A percentile compares a stretch with the other conserved stretches of the same genome.
Conservation (phyloP, 2,888 invertebrate genomes). For the Tethea ocularis region DNA sequence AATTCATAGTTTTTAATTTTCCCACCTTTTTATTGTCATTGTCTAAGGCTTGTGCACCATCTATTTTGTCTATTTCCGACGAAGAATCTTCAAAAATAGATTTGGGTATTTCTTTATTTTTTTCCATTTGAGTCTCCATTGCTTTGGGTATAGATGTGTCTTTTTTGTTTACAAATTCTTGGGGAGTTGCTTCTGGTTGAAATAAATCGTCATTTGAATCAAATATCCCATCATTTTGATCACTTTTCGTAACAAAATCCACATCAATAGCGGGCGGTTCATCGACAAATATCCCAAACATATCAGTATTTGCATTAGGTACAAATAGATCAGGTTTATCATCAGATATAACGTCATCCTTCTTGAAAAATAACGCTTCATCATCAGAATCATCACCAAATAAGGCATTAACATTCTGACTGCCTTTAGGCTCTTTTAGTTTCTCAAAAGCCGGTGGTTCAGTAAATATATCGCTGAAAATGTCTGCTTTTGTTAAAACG, state of each 20-base stretch:
- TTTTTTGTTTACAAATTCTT: conserved; percentile 9
- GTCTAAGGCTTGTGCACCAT: conserved; percentile 18
- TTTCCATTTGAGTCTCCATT: conserved; percentile 12
- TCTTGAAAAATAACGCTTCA: conserved; percentile 72
- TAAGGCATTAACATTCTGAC: conserved; percentile 72
- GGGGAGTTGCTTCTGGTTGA: conserved; percentile 17
- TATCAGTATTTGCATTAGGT: conserved; percentile 40
- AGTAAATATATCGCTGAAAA: conserved; percentile 54
- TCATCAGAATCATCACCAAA: conserved; percentile 79
- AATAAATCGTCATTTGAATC: conserved; percentile 24
- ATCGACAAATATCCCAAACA: conserved; percentile 68
- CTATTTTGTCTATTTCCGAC: conserved; percentile 11
- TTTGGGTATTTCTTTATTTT: conserved; percentile 15
- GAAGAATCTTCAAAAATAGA: conserved; percentile 1
- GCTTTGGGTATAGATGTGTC: conserved; percentile 11
- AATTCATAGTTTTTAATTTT: conserved; percentile 72
- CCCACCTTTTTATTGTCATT: conserved; percentile 57
- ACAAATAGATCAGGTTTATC: conserved; percentile 57
- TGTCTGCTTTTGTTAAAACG: conserved; percentile 26
- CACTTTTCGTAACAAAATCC: conserved; percentile 41
- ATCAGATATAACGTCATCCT: conserved; percentile 59
- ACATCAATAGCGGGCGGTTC: conserved; percentile 66
- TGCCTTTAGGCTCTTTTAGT: conserved; percentile 67
- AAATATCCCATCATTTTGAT: conserved; percentile 16
- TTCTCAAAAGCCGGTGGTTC: conserved; percentile 73